These are phyloP conservation scores for Amiota communis DNA, from an alignment of 2,888 invertebrate genomes.

Conservation along the genomic window DNA sequence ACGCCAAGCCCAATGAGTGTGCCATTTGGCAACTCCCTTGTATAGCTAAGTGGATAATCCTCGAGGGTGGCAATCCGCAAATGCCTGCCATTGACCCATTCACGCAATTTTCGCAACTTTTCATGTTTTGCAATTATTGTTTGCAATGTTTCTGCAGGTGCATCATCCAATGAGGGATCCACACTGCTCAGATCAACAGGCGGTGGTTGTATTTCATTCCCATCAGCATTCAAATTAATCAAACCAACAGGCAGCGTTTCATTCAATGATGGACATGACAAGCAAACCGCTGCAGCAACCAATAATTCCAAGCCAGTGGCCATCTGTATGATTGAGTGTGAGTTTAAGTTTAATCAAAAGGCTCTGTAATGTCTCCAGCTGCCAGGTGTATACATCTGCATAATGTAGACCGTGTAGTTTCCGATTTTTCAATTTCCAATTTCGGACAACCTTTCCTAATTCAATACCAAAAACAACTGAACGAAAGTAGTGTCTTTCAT, in stretches of 20 bases:
- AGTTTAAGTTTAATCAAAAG: not conserved
- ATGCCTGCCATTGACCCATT: slow-evolving; percentile 68
- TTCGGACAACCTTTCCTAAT: slow-evolving; percentile 28
- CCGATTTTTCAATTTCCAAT: slow-evolving; percentile 23
- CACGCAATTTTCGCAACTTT: slow-evolving; percentile 50
- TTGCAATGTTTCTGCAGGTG: slow-evolving; percentile 52
- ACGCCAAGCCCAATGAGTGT: slow-evolving; percentile 79
- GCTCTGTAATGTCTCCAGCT: not conserved
- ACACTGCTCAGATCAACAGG: slow-evolving; percentile 37
- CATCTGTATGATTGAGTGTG: slow-evolving; percentile 44
- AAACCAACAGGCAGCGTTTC: slow-evolving; percentile 49
- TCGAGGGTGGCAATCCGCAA: slow-evolving; percentile 72
- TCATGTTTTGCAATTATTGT: slow-evolving; percentile 53
- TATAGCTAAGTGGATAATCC: slow-evolving; percentile 80
- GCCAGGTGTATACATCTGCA: slow-evolving; percentile 46
- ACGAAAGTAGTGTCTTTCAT: slow-evolving; percentile 26
- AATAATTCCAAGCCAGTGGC: slow-evolving; percentile 66
- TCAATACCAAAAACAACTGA: slow-evolving; percentile 21
- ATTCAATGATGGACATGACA: slow-evolving; percentile 56
- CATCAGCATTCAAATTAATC: slow-evolving; percentile 48
- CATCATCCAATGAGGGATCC: slow-evolving; percentile 43
- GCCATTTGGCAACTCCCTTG: slow-evolving; percentile 74
- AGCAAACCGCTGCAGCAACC: slow-evolving; percentile 65
- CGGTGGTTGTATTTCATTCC: not conserved
- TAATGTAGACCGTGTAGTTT: slow-evolving; percentile 41